These are phyloP conservation scores for Euphysa ruthae DNA, from an alignment of 30 jellyfish, hydroid and myxozoan genomes.

Conservation along the genomic window DNA sequence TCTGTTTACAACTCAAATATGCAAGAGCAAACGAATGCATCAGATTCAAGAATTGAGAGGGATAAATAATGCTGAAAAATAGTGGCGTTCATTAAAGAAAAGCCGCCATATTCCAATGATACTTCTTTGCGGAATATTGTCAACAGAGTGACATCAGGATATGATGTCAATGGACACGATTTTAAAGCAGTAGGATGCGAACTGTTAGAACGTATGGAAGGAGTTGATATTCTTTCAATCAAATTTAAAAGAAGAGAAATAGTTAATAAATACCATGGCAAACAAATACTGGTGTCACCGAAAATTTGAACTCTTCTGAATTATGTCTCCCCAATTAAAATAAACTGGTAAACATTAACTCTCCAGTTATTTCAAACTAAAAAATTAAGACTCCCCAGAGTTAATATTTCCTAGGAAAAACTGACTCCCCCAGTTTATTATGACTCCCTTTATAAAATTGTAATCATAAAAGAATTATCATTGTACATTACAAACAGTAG, in stretches of 20 bases:
- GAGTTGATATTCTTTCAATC: not conserved
- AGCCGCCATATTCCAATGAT: slow-evolving; percentile 7
- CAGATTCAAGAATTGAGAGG: slow-evolving; percentile 10
- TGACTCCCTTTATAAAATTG: no score
- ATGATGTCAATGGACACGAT: slow-evolving; percentile 11
- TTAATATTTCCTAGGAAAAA: no score
- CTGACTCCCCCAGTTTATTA: no score
- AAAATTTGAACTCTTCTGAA: no score
- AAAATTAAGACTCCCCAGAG: no score
- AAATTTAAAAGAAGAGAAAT: slow-evolving; percentile 1
- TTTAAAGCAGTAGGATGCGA: slow-evolving; percentile 14
- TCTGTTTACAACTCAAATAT: no score
- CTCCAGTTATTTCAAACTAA: no score
- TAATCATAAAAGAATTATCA: no score
- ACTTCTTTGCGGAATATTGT: slow-evolving; percentile 15
- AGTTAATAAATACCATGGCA: slow-evolving; percentile 12
- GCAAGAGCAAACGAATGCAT: slow-evolving; percentile 26
- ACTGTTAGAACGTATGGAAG: slow-evolving; percentile 15
- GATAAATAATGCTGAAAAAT: slow-evolving; percentile 11
- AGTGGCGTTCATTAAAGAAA: not conserved
- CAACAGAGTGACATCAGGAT: slow-evolving; percentile 12
- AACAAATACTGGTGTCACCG: no score
- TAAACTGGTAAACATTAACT: no score
- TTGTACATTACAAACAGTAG: no score
- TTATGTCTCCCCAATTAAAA: no score